A percentile compares a stretch with the other conserved stretches of the same genome.
Conservation (phyloP, 1,140 invertebrate species). For the Zaprionus ghesquierei region DNA sequence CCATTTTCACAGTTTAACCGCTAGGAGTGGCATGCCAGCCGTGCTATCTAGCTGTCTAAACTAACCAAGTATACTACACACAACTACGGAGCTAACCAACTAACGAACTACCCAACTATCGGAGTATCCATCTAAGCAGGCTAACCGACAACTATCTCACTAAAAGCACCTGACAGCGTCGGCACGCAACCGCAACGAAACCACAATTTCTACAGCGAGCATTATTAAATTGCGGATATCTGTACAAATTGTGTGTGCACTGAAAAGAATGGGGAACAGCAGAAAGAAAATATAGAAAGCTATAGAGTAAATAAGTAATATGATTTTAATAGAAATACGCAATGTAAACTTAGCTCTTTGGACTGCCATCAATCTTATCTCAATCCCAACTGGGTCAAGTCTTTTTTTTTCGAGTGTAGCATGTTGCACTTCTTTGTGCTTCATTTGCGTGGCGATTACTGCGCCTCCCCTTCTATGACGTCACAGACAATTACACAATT, state of each 20-base stretch:
- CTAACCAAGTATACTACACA: constrained; percentile 9
- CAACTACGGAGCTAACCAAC: constrained; percentile 34
- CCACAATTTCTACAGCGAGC: constrained; percentile 30
- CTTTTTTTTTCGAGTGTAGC: not conserved
- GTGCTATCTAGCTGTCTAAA: constrained; percentile 35
- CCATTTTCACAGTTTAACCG: constrained; percentile 56
- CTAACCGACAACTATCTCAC: constrained; percentile 48
- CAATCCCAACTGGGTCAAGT: not conserved
- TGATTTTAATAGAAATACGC: not conserved
- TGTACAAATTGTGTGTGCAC: constrained; percentile 8
- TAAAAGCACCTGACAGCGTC: constrained; percentile 32
- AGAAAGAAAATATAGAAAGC: not conserved
- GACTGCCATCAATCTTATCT: too few species aligned
- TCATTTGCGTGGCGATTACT: not conserved
- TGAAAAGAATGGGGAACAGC: not conserved
- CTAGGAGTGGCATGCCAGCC: constrained; percentile 49
- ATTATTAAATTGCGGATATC: constrained; percentile 58
- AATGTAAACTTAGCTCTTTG: not conserved
- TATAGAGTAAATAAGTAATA: not conserved
- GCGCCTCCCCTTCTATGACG: not conserved
- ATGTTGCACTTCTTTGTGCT: constrained; percentile 3
- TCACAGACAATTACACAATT: constrained; percentile 54
- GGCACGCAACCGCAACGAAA: constrained; percentile 42
- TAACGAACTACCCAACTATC: constrained; percentile 34
- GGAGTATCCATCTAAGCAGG: constrained; percentile 32